Base-by-base conservation (phyloP, 1,140 invertebrate species). In the Drosophila miranda region DNA sequence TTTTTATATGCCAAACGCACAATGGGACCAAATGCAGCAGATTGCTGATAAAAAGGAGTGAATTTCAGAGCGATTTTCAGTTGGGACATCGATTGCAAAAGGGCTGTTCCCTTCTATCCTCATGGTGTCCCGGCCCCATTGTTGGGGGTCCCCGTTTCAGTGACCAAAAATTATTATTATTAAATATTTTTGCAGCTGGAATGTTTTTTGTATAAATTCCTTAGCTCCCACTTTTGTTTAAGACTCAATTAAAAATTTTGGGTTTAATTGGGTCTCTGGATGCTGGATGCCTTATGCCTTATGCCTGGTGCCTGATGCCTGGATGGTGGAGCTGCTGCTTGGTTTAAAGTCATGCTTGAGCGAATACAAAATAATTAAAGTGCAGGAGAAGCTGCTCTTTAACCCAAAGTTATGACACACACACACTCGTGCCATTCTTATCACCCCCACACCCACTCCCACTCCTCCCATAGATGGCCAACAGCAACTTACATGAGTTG, bases 1-100 rank as follows among this genome's bases (percentile, higher is more conserved):
- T 86, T 83, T 69, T 76, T 79, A 64, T 79, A 64, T 56, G 54
- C 72, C 74, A 69, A 53, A 55, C 55, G 60, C 79, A 78, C 80
- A 83, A 68, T 82, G 79, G 57, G 23, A 42, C 75, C 30, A 70
- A 50, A 46, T 49, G 46, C 48, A 49, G 49, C 38, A 63, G 55
- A 45, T 60, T 45, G 21, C 16, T 45, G 26, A 41, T 56, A 68
- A 69, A 69, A 38, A 4, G 34, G 34, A 38, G 68, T 69, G 62
- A 63, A 26, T 54, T 63, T 34, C 43, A 67, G 55, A 48, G 14
- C 14, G 14, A 62, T 59, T 63, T 64, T 64, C 49, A 64, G 44
- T 13, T 38, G 34, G 11, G 11, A 38, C 11, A 13, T 38, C 34
- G 11, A 13, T 1, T 1, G 34, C 11, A 38, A 13, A 38, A 13